These are phyloP conservation scores for Congeria kusceri DNA, from an alignment of 2,888 invertebrate species.

Conservation along the genomic window DNA sequence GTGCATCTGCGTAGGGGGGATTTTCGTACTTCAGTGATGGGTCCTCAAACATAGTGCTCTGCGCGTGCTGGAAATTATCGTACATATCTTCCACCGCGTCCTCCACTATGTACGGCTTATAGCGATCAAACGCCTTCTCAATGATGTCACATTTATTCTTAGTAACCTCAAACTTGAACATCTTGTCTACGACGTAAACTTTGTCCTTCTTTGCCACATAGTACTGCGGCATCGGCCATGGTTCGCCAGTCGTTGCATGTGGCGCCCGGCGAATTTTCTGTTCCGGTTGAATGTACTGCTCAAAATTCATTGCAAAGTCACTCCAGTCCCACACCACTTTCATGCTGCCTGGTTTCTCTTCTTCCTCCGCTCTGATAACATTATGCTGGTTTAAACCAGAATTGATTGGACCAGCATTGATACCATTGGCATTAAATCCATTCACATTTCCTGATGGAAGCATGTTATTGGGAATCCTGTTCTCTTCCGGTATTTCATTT, in stretches of 20 bases:
- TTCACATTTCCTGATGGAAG: neutral
- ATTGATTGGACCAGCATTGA: no score
- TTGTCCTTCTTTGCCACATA: constrained; percentile 83
- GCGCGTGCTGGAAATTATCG: constrained; percentile 79
- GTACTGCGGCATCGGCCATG: constrained; percentile 90
- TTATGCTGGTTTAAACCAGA: constrained; percentile 8
- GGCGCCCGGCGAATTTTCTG: constrained; percentile 82
- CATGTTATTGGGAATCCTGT: no score
- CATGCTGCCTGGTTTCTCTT: constrained; percentile 64
- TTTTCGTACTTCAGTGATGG: constrained; percentile 70
- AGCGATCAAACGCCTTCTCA: constrained; percentile 87
- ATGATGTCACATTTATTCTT: constrained; percentile 87
- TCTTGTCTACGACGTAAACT: constrained; percentile 69
- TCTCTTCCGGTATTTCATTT: constrained; percentile 17
- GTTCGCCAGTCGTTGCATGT: constrained; percentile 87
- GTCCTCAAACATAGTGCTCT: constrained; percentile 74
- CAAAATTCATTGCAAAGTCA: constrained; percentile 80
- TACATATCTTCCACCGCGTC: constrained; percentile 78
- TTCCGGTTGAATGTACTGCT: constrained; percentile 78
- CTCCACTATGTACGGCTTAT: constrained; percentile 86
- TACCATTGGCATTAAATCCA: constrained; percentile 6
- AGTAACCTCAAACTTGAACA: constrained; percentile 81
- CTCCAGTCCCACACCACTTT: constrained; percentile 80
- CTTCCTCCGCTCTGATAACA: constrained; percentile 9
- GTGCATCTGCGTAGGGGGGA: constrained; percentile 69